Evolutionary conservation across 1,140 invertebrate genomes (phyloP), one percentile per base, ranked within the genome.

Genomic region (Meloidogyne floridensis): DNA sequence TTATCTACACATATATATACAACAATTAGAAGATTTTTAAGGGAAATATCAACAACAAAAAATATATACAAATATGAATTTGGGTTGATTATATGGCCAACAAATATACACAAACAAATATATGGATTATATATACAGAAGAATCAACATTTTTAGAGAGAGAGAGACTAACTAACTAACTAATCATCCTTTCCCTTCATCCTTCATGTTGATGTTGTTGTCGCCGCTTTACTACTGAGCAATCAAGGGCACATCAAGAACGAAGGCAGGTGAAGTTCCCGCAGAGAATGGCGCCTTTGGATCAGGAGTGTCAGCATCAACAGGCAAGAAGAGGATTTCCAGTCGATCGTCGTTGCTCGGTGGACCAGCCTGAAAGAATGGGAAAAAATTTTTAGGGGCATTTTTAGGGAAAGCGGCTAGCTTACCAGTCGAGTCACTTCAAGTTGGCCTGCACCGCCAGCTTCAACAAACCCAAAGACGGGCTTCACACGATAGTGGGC

Each of bases 381-480:
- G 18, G 1, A n/a, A n/a, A n/a, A 18, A 65, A 8, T 6, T 4
- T n/a, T n/a, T 13, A 65, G 4, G 2, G 5, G 3, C 5, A 65
- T 6, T n/a, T n/a, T n/a, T 1, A 9, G n/a, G n/a, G n/a, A 7
- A n/a, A 65, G n/a, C 20, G 1, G 20, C 20, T 20, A 0, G 32
- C 81, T 73, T 13, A 82, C 82, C 51, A 86, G 80, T 54, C 86
- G 82, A 56, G 86, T 86, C 59, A 87, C 76, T 54, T 82, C 81
- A 15, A 87, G 15, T 20, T 75, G 72, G 51, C 80, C 80, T 11
- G 80, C 18, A 74, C 78, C 81, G 71, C 81, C 77, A 59, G 86
- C 76, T 77, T 85, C 82, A 59, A 87, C 80, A 74, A 87, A 87
- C 53, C 86, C 86, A 77, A 84, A 87, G 70, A 87, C 86, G 71